phyloP scores from a whole-genome alignment of 2,113 vertebrate species.

The Oryzias javanicus region DNA sequence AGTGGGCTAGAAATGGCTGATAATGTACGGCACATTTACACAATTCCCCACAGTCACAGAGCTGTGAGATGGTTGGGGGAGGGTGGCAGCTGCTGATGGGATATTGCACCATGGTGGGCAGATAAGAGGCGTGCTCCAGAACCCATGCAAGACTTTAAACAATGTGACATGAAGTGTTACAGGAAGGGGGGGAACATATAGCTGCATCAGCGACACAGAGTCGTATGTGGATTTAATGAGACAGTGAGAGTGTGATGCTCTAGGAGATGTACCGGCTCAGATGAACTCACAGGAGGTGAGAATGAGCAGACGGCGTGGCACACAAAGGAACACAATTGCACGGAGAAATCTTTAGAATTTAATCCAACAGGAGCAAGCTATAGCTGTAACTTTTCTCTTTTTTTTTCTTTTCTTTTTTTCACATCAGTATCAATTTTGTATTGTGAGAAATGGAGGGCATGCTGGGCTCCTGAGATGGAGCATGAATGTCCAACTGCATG shows the following conservation, averaged over 20 bases:
- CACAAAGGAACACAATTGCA: neutral
- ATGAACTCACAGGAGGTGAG: conserved; percentile 5
- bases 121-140: conserved; percentile 3
- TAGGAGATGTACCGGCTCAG: conserved; percentile 3
- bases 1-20: conserved; percentile 26
- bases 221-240: conserved; percentile 23
- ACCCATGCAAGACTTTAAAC: conserved; percentile 29
- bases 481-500: neutral
- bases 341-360: conserved; percentile 1
- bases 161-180: conserved; percentile 16
- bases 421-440: neutral
- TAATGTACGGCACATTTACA: conserved; percentile 18
- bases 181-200: conserved; percentile 23
- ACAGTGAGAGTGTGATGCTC: conserved; percentile 7
- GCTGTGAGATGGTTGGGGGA: conserved; percentile 18
- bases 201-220: conserved; percentile 14
- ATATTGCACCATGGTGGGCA: conserved; percentile 35
- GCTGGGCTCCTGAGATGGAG: too few relatives aligned
- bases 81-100: neutral
- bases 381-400: neutral
- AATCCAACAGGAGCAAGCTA: neutral
- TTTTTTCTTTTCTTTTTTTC: neutral
- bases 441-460: too few relatives aligned
- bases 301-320: conserved; percentile 1
- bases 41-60: conserved; percentile 5